Base-by-base conservation (phyloP, 2,888 invertebrate species). In the Campoplex nolae region DNA sequence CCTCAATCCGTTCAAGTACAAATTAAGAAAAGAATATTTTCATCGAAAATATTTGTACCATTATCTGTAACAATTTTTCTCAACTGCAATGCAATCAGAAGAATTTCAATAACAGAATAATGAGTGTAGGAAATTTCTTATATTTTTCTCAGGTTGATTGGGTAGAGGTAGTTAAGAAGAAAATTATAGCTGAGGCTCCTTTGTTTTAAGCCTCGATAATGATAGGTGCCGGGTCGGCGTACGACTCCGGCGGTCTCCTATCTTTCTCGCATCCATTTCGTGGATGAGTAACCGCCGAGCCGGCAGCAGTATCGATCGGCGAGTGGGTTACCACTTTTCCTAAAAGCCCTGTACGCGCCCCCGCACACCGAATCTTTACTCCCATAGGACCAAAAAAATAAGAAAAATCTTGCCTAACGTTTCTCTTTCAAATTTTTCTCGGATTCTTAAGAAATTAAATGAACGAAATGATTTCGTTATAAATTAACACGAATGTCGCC, bases 261-360 rank as follows among this genome's bases (percentile, higher is more conserved):
- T 71, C 32, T 51, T 71, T 71, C 71, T 71, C 35, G 71, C 71
- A 32, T 35, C 71, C 71, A 71, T 71, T 71, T 51, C 51, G 51
- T 13, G 71, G 71, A 71, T 71, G 71, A 71, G 71, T 71, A 71
- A 71, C 71, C 71, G 71, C 35, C 28, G 51, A 71, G 71, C 51
- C 51, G 71, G 71, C 71, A 71, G 71, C 71, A 51, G 71, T 71
- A 71, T 71, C 71, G 71, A 71, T 71, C 71, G 71, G 71, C n/a
- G 51, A 71, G 71, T 32, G 71, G 45, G 54, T 70, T 51, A 48
- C 16, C 45, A 51, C 71, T 71, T 51, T 71, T 71, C 71, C 71
- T 32, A 71, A 71, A 71, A 51, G 51, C 32, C 32, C 1, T 8
- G 32, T 32, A 32, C 58, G 28, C 28, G 28, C 13, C 32, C 51